Conservation (phyloP, 2,797 vertebrate genomes). For the Simalia tracyae region DNA sequence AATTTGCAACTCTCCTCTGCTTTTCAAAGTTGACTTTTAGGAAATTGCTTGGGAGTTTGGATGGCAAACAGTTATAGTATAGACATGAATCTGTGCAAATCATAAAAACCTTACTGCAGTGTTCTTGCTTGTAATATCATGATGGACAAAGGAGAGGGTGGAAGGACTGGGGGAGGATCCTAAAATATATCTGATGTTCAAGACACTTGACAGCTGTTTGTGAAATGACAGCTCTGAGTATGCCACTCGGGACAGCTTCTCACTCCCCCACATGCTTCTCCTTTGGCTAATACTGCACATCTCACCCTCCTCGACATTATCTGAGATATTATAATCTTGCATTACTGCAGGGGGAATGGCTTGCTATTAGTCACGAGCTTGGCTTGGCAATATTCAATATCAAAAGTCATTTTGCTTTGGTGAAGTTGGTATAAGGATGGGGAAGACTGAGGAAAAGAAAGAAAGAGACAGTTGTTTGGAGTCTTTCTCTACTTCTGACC, state of each 20-base stretch:
- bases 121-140: neutral
- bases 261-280: constrained; percentile 15
- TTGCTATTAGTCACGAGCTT: constrained; percentile 42
- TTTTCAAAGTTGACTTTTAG: neutral
- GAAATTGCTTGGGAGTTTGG: neutral
- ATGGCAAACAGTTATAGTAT: neutral
- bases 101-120: neutral
- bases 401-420: constrained; percentile 47
- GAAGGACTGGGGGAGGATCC: neutral
- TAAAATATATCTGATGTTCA: neutral
- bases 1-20: neutral
- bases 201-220: constrained; percentile 22
- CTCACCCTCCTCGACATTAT: constrained; percentile 41
- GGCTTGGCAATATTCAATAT: constrained; percentile 19
- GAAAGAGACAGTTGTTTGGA: neutral
- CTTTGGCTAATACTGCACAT: constrained; percentile 36
- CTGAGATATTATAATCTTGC: constrained; percentile 45
- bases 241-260: constrained; percentile 29
- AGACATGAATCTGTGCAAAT: neutral
- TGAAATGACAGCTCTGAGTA: constrained; percentile 44
- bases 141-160: neutral
- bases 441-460: neutral
- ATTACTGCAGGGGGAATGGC: constrained; percentile 43
- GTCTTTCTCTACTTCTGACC: accelerated
- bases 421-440: neutral